Base-by-base conservation (phyloP, 2,113 vertebrate genomes). In the Malurus alboscapulatus region DNA sequence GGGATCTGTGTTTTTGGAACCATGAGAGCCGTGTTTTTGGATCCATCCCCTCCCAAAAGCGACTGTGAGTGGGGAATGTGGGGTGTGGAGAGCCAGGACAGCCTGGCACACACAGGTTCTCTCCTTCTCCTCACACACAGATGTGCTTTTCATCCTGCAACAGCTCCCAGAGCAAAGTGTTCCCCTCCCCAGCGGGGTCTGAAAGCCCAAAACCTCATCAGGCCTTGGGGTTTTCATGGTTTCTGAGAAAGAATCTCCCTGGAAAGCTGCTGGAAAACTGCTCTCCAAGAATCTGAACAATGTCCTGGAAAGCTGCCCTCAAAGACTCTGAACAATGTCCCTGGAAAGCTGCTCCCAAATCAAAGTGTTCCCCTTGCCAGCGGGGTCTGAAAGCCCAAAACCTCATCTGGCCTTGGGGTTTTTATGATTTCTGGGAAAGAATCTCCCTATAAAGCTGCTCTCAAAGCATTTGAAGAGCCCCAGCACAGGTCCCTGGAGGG, bases 1-100 rank as follows among this genome's bases (percentile, higher is more conserved):
- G 38, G 10, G 38, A 38, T 8, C 38, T 10, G 38, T 38, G 38
- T 38, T 38, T 38, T 38, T 38, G 38, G 38, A 38, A 38, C 38
- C 10, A 38, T 38, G 38, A 38, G 38, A 38, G 38, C 38, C 38
- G 38, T 38, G 38, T 38, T 38, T 38, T 38, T 38, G 38, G 75
- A 53, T 17, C 58, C 34, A 2, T 9, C 38, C 51, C 40, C 40
- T 38, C 54, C 48, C 57, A 36, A 63, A 21, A 19, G 0, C 38
- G 2, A 3, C 16, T 24, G 7, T 4, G 38, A 45, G 42, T 0
- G 1, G 12, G 7, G 17, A 24, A 19, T 2, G 1, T 2, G 32
- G 54, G 17, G 36, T 1, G 55, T 66, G 19, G 4, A 3, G 38
- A 11, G 61, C 10, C 17, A 4, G 8, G 86, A 12, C 62, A 4